Percentiles rank a stretch among this genome's conserved stretches.
Evolutionary conservation across 1,140 invertebrate species (phyloP).

Genomic region (Drosophila gunungcola): DNA sequence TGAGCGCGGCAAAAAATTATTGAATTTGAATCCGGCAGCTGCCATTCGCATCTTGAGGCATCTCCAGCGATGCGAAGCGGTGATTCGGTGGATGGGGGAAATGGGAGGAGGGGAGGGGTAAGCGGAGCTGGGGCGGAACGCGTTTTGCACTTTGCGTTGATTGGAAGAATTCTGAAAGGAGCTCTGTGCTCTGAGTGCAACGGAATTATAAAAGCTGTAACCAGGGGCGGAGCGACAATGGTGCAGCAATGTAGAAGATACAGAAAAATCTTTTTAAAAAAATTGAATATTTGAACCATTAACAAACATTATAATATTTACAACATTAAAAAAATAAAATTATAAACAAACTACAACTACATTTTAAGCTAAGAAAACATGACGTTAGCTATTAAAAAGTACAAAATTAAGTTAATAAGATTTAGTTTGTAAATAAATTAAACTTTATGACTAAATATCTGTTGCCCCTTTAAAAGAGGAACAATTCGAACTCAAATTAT

Average conservation of each 20-base stretch:
- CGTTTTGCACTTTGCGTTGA: conserved; percentile 52
- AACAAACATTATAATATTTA: no score
- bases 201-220: conserved; percentile 35
- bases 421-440: no score
- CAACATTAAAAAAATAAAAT: no score
- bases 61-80: conserved; percentile 10
- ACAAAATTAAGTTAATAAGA: no score
- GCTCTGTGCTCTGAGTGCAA: conserved; percentile 2
- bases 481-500: no score
- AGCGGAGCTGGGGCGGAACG: conserved; percentile 23
- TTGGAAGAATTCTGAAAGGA: conserved; percentile 50
- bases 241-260: not conserved
- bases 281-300: conserved; percentile 1
- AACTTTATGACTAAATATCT: no score
- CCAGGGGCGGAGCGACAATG: conserved; percentile 16
- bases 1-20: conserved; percentile 52
- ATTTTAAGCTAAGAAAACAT: no score
- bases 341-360: no score
- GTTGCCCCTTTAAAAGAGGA: no score
- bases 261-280: not conserved
- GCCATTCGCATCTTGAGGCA: conserved; percentile 38
- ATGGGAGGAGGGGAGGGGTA: not conserved
- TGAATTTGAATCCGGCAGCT: conserved; percentile 66
- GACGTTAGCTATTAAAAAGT: no score
- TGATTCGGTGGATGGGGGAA: not conserved